Percentiles rank a stretch among this genome's conserved stretches.
These are phyloP conservation scores for Furcifer pardalis DNA, from an alignment of 2,797 vertebrate genomes.

Conservation along the genomic window DNA sequence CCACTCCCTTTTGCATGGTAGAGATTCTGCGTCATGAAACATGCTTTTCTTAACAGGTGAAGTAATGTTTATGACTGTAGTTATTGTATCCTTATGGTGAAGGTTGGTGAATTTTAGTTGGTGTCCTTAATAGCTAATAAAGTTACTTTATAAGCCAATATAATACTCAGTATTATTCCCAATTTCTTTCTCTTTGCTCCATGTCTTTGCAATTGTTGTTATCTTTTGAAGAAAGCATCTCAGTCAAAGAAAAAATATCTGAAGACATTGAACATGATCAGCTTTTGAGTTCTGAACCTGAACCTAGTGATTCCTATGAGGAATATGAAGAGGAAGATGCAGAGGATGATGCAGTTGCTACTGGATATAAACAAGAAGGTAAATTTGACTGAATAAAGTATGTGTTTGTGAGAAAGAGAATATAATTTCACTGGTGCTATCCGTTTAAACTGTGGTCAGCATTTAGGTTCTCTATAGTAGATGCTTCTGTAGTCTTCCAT, in stretches of 20 bases:
- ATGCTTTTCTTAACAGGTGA: conserved; percentile 40
- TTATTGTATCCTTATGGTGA: conserved; percentile 37
- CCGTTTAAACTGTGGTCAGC: background rate
- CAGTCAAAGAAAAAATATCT: conserved; percentile 82
- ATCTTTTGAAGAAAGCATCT: conserved; percentile 71
- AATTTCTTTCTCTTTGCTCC: conserved; percentile 38
- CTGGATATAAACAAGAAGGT: conserved; percentile 47
- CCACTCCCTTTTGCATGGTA: conserved; percentile 25
- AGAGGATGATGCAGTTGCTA: conserved; percentile 59
- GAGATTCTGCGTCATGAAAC: conserved; percentile 44
- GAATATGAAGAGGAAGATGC: conserved; percentile 75
- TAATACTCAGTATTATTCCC: conserved; percentile 4
- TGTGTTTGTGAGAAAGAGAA: background rate
- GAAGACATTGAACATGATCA: conserved; percentile 71
- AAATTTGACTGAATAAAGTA: conserved; percentile 23
- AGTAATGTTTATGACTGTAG: conserved; percentile 17
- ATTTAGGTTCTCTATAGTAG: conserved; percentile 10
- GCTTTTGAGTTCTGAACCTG: conserved; percentile 73
- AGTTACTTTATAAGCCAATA: conserved; percentile 8
- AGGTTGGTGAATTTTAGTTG: conserved; percentile 24
- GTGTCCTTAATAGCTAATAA: background rate
- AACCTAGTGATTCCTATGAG: conserved; percentile 74
- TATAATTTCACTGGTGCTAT: background rate
- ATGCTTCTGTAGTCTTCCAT: conserved; percentile 24
- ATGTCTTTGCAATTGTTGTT: conserved; percentile 49